Percentiles rank a stretch among this genome's conserved stretches.
Conservation (phyloP, 2,113 vertebrate genomes). For the Oenanthe oenanthe region DNA sequence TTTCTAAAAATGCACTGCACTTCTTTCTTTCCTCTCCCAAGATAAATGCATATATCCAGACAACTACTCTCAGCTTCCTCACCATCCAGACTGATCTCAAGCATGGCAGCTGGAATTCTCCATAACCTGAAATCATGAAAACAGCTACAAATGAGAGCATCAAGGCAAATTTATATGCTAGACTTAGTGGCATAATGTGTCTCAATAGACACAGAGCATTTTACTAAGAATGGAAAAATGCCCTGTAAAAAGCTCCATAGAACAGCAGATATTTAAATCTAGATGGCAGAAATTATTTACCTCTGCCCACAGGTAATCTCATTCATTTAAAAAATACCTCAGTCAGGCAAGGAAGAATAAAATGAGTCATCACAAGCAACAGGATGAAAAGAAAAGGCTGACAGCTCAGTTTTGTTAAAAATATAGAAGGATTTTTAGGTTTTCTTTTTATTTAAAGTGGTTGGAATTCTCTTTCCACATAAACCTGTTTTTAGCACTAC, state of each 20-base stretch:
- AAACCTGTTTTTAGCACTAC: slow-evolving; percentile 24
- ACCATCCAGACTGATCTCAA: not conserved
- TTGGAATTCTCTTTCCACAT: slow-evolving; percentile 15
- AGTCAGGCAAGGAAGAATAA: not conserved
- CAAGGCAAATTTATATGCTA: not conserved
- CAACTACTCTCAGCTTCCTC: not conserved
- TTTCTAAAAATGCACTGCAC: not conserved
- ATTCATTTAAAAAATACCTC: not conserved
- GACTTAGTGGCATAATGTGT: not conserved
- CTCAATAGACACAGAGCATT: not conserved
- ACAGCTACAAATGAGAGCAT: not conserved
- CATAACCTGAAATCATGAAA: not conserved
- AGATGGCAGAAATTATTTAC: not conserved
- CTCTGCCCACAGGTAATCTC: not conserved
- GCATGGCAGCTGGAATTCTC: not conserved
- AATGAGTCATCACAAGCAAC: not conserved
- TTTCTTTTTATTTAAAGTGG: not conserved
- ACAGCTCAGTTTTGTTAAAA: not conserved
- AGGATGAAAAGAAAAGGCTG: not conserved
- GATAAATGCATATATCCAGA: not conserved
- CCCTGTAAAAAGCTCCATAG: not conserved
- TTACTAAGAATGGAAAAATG: not conserved
- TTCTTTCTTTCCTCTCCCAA: not conserved
- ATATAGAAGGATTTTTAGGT: not conserved
- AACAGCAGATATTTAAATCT: not conserved